Percentiles rank a stretch among this genome's conserved stretches.
Evolutionary conservation across 2,797 vertebrate species (phyloP).

Genomic region (Falco naumanni): DNA sequence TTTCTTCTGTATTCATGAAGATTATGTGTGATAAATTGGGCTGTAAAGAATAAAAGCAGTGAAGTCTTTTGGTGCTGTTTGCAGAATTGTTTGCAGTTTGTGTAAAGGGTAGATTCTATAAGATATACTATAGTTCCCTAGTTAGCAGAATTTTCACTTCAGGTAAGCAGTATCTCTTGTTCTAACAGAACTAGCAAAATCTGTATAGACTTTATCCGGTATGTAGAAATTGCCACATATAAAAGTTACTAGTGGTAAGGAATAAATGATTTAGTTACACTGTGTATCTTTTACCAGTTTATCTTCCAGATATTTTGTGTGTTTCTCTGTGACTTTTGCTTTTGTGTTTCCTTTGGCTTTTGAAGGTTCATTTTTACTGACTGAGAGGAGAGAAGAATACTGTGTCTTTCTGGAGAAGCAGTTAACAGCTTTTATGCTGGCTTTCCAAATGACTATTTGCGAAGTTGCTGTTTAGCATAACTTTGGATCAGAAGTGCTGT

Average conservation of each 20-base stretch:
- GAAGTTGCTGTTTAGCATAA: not conserved
- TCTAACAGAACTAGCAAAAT: not conserved
- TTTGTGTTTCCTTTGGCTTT: not conserved
- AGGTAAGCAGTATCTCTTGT: not conserved
- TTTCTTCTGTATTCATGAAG: not conserved
- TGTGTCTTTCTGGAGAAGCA: not conserved
- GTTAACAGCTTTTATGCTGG: not conserved
- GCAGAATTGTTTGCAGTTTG: not conserved
- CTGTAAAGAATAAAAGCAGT: not conserved
- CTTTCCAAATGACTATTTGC: not conserved
- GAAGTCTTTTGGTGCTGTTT: not conserved
- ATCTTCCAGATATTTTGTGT: not conserved
- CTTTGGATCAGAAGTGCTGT: not conserved
- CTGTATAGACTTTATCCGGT: rapidly evolving
- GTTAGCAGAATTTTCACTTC: not conserved
- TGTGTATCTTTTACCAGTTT: too few relatives aligned
- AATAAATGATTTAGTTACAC: not conserved
- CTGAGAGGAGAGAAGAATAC: not conserved
- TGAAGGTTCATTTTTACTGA: not conserved
- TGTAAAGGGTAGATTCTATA: not conserved
- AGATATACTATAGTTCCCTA: not conserved
- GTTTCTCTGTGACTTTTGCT: not conserved
- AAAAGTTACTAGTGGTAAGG: not conserved
- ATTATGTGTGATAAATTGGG: not conserved
- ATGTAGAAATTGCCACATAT: not conserved